Evolutionary conservation across 2,888 invertebrate genomes (phyloP), one percentile per base, ranked within the genome.

Genomic region (Heliconius ethilla): DNA sequence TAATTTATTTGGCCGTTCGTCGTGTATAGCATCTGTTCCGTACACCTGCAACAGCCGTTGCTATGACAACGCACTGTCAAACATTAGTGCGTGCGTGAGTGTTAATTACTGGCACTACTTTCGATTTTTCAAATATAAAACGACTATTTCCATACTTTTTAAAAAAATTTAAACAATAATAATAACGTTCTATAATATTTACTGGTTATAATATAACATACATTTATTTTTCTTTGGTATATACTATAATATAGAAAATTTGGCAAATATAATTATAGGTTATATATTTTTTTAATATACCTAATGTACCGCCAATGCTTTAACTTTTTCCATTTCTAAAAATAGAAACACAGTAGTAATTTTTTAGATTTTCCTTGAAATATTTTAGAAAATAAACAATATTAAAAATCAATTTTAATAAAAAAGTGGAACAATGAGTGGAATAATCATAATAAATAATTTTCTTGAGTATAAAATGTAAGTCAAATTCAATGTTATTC

Each of bases 11-110:
- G 75, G 37, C 73, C 29, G 75, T 78, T 77, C 40, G 67, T 63
- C 80, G 78, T 82, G 81, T 80, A 72, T 73, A 78, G 82, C 92
- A 92, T 90, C 88, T 92, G 93, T 79, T 85, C 74, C 55, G 65
- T 75, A 84, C 93, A 93, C 92, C 92, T 93, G 92, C 89, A 87
- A 87, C 91, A 89, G 89, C 89, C 86, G 91, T 88, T 83, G 86
- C 84, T 84, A 87, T 88, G 83, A 85, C 83, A 85, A 89, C 89
- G 25, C 80, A 81, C 79, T 73, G 25, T 63, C 72, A 80, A 81
- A 80, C 79, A 82, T 40, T 45, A 22, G 63, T 70, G 70, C 45
- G 79, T 75, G 79, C 67, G 75, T 77, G 66, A 40, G 2, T 15
- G 63, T 72, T 59, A 59, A 59, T 33, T 59, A 1, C 37, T 29